Percentiles rank a stretch among this genome's conserved stretches.
Conservation (phyloP, 2,113 vertebrate genomes). For the Macrotis lagotis region DNA sequence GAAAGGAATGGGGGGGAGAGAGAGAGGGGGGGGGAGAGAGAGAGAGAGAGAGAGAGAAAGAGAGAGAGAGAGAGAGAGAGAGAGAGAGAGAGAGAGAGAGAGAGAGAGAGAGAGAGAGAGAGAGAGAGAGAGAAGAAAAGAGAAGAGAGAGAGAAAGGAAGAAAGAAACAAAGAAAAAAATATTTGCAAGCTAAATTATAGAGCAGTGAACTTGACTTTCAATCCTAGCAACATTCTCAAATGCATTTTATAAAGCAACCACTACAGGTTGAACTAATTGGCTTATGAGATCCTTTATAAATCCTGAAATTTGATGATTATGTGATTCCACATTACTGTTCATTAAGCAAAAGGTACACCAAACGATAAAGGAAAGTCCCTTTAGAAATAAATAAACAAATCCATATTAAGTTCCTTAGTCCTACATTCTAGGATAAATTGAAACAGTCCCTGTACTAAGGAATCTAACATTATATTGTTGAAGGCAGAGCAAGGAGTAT, state of each 20-base stretch:
- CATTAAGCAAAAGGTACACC: not conserved
- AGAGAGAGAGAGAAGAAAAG: too few species aligned
- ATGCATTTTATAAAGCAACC: not conserved
- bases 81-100: too few species aligned
- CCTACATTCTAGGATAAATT: not conserved
- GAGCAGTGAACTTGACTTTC: not conserved
- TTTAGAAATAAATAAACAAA: not conserved
- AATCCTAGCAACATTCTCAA: not conserved
- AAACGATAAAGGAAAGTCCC: not conserved
- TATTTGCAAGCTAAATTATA: not conserved
- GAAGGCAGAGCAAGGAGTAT: not conserved
- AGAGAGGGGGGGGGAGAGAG: too few species aligned
- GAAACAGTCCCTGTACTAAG: not conserved
- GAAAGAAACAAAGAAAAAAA: not conserved
- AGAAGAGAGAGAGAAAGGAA: too few species aligned
- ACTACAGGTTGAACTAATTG: not conserved
- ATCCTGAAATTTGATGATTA: not conserved
- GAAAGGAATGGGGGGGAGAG: too few species aligned
- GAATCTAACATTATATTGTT: not conserved
- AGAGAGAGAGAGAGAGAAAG: too few species aligned
- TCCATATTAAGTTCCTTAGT: not conserved
- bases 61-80: too few species aligned
- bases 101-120: too few species aligned
- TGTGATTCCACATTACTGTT: not conserved
- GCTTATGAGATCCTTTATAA: not conserved